Evolutionary conservation across 1,140 invertebrate species (phyloP).

Genomic region (Triops cancriformis): DNA sequence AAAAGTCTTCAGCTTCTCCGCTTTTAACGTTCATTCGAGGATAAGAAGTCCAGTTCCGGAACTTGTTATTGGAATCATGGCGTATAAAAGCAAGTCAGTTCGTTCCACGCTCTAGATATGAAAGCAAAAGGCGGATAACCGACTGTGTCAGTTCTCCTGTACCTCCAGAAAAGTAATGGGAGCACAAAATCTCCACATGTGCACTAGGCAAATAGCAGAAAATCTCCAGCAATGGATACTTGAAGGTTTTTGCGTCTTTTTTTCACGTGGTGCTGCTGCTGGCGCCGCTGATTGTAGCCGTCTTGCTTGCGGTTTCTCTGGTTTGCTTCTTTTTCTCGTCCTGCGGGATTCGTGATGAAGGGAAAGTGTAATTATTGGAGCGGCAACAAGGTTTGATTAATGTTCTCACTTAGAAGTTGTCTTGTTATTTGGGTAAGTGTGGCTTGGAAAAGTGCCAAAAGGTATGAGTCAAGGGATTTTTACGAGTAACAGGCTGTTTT

Average conservation of each 20-base stretch:
- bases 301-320: neutral
- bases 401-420: neutral
- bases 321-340: neutral
- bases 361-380: slow-evolving; percentile 3
- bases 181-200: neutral
- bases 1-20: neutral
- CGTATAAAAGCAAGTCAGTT: neutral
- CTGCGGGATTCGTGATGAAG: neutral
- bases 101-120: neutral
- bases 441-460: neutral
- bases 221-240: neutral
- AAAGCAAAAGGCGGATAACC: neutral
- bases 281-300: neutral
- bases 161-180: neutral
- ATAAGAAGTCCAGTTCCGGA: neutral
- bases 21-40: neutral
- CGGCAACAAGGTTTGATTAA: slow-evolving; percentile 6
- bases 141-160: neutral
- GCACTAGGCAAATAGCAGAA: neutral
- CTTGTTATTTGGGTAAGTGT: neutral
- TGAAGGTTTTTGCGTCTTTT: neutral
- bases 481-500: neutral
- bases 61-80: neutral
- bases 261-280: neutral
- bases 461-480: neutral